Conservation (phyloP, 2,113 vertebrate species). For the Thymallus thymallus region DNA sequence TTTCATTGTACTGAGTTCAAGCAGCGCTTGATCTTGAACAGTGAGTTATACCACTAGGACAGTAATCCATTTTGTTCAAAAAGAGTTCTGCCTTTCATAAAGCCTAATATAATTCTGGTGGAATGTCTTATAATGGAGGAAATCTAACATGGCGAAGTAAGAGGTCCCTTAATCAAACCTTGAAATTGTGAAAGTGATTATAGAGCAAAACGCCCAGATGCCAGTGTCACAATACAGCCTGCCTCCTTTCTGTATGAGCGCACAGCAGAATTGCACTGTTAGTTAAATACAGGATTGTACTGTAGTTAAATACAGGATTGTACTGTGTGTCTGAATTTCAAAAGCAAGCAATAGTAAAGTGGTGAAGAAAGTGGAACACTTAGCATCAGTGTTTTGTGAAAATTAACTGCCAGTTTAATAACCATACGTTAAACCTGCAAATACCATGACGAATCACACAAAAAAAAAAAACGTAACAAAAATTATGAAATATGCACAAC, state of each 20-base stretch:
- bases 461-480: constrained; percentile 57
- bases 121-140: constrained; percentile 63
- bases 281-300: constrained; percentile 63
- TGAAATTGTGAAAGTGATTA: constrained; percentile 60
- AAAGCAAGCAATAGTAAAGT: constrained; percentile 48
- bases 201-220: constrained; percentile 67
- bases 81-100: constrained; percentile 56
- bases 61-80: constrained; percentile 54
- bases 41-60: constrained; percentile 69
- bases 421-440: constrained; percentile 78
- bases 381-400: constrained; percentile 79
- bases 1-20: constrained; percentile 68
- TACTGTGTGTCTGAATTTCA: constrained; percentile 54
- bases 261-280: constrained; percentile 74
- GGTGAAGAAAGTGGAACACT: constrained; percentile 67
- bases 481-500: constrained; percentile 71
- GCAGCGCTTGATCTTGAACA: constrained; percentile 66
- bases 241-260: constrained; percentile 75
- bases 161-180: constrained; percentile 59
- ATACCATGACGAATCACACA: constrained; percentile 76
- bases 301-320: constrained; percentile 62
- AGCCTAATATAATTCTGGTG: constrained; percentile 54
- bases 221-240: constrained; percentile 78
- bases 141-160: constrained; percentile 60
- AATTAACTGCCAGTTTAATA: constrained; percentile 80